Base-by-base conservation (phyloP, 2,888 invertebrate genomes). In the Elaeidobius kamerunicus region DNA sequence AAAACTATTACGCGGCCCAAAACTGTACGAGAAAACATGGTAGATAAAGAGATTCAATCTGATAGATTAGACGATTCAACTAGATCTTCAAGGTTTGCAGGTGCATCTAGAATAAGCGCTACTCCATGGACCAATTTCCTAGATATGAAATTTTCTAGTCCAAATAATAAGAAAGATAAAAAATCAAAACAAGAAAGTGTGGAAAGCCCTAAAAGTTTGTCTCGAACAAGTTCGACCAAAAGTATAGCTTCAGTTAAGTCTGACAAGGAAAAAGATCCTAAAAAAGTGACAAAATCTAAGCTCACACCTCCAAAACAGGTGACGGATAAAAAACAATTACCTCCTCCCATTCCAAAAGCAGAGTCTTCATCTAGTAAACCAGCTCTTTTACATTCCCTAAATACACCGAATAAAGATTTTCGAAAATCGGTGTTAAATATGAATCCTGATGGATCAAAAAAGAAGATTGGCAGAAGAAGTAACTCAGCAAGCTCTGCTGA, bases 391-490 rank as follows among this genome's bases (percentile, higher is more conserved):
- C 78, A 77, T 64, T 65, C 69, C 50, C 60, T 67, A 28, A 74
- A 71, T 56, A 73, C 75, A 61, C 76, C 81, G 16, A 86, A 86
- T 68, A 86, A 87, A 71, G 86, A 86, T 67, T 85, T 85, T 61
- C 75, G 87, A 27, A 87, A 88, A 68, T 87, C 86, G 0, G 82
- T 83, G 0, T 68, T 87, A 11, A 88, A 87, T 69, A 84, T 86
- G 73, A 79, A 76, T 36, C 74, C 76, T 2, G 73, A 74, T 20
- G 68, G 67, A 15, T 68, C 65, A 56, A 66, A 66, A 41, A 70
- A 67, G 70, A 48, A 72, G 71, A 48, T 73, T n/a, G 64, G 75
- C 6, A 68, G 70, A 50, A 64, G 76, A 38, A 78, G 75, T 58
- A 65, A 71, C 40, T 77, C 78, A 1, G 74, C 69, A 12, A 76